phyloP scores from a whole-genome alignment of 1,140 invertebrate species.

The Rhizoglyphus robini region DNA sequence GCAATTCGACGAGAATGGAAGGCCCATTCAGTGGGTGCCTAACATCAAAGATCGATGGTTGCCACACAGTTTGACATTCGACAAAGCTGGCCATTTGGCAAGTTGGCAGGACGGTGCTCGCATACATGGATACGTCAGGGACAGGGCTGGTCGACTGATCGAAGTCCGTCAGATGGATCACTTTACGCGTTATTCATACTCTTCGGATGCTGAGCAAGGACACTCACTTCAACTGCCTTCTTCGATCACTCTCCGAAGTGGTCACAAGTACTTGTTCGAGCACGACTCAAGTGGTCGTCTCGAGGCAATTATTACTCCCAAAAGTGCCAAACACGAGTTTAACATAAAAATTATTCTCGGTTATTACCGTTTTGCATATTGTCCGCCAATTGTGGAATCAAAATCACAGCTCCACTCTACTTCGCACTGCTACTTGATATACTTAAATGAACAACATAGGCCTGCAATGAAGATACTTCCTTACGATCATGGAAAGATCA shows the following conservation, averaged over 20 bases:
- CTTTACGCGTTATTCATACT: constrained; percentile 68
- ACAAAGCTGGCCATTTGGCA: constrained; percentile 71
- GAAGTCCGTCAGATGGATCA: constrained; percentile 62
- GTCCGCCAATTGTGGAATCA: constrained; percentile 62
- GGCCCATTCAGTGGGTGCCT: constrained; percentile 75
- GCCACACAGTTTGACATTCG: constrained; percentile 78
- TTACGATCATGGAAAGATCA: constrained; percentile 70
- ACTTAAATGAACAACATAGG: constrained; percentile 77
- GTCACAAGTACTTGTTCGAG: constrained; percentile 77
- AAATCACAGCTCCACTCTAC: constrained; percentile 29
- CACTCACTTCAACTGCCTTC: constrained; percentile 45
- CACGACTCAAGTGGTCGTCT: constrained; percentile 82
- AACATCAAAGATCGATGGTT: constrained; percentile 42
- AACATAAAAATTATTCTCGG: constrained; percentile 77
- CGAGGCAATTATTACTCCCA: constrained; percentile 73
- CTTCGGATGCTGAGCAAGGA: background rate
- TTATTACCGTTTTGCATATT: constrained; percentile 81
- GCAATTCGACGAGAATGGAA: constrained; percentile 75
- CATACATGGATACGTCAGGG: constrained; percentile 71
- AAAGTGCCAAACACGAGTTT: constrained; percentile 82
- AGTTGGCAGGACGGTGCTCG: constrained; percentile 84
- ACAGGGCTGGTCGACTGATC: constrained; percentile 64
- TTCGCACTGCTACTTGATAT: constrained; percentile 51
- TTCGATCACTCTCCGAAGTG: constrained; percentile 77
- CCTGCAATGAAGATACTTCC: constrained; percentile 75